A percentile compares a stretch with the other conserved stretches of the same genome.
Conservation (phyloP, 2,888 invertebrate species). For the Acanthoscelides obtectus region DNA sequence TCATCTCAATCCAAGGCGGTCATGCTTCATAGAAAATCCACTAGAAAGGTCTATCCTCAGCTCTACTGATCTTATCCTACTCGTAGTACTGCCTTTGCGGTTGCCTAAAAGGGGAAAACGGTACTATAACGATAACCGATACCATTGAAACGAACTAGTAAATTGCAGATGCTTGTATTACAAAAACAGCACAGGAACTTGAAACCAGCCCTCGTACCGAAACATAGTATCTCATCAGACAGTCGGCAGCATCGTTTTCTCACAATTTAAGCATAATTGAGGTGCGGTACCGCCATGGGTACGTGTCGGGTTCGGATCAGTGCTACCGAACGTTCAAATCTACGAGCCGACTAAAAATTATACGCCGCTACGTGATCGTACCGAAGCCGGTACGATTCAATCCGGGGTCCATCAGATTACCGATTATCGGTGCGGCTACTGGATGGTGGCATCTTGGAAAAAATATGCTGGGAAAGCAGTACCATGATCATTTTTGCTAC, state of each 20-base stretch:
- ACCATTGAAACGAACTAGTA: too few species aligned
- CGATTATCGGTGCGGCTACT: slow-evolving; percentile 14
- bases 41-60: too few species aligned
- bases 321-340: slow-evolving; percentile 36
- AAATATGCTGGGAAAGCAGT: background rate
- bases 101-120: too few species aligned
- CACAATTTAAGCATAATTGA: slow-evolving; percentile 46
- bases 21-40: too few species aligned
- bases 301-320: slow-evolving; percentile 30
- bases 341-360: slow-evolving; percentile 33
- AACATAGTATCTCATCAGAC: background rate
- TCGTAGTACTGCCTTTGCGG: too few species aligned
- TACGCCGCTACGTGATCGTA: slow-evolving; percentile 32
- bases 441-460: background rate
- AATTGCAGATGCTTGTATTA: too few species aligned
- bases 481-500: background rate
- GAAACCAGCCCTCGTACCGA: background rate
- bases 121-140: too few species aligned
- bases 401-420: slow-evolving; percentile 18
- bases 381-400: background rate
- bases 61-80: too few species aligned
- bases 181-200: too few species aligned
- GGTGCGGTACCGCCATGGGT: slow-evolving; percentile 25
- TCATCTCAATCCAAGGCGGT: too few species aligned
- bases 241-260: slow-evolving; percentile 28